Evolutionary conservation across 2,888 invertebrate species (phyloP), one percentile per base, ranked within the genome.

Genomic region (Macrosiphum euphorbiae): DNA sequence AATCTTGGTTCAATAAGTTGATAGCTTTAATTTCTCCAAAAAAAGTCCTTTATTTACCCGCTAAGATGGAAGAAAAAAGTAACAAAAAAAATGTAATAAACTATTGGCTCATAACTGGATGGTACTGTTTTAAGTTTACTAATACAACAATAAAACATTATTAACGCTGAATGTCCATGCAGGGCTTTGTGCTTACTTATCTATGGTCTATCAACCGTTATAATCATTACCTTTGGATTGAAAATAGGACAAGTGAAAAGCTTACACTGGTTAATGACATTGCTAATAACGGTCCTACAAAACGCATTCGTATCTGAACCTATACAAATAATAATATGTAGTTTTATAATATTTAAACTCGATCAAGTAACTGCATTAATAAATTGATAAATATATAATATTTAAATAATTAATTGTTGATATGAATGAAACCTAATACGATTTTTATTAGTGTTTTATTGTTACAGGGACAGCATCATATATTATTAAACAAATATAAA

Each of bases 171-270:
- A 87, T 61, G 20, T 86, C 11, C 10, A 5, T 10, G 78, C 41
- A 92, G 92, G 92, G n/a, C 35, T 3, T 35, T 92, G 16, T 78
- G 88, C 24, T 24, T 88, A 28, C 24, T 67, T 28, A 78, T 92
- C 1, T 92, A 88, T 41, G 10, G 26, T 13, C 7, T 88, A 26
- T 88, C 92, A 8, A 8, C 20, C 41, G 8, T 26, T 41, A 41
- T 67, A 24, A 92, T 92, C 20, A 67, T 92, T 16, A 41, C 35
- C 16, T 88, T 52, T 41, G 92, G 92, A 50, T 52, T 92, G 41
- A 92, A 87, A 88, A 28, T 92, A 5, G 92, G 92, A 78, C 61
- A 50, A 52, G 67, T 92, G 35, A 92, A 92, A 52, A 67, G 87
- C 28, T 88, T 88, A 52, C 87, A 92, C 26, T 92, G 92, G 92